Conservation (phyloP, 2,888 invertebrate species). For the Scelioninae gen. 2 region DNA sequence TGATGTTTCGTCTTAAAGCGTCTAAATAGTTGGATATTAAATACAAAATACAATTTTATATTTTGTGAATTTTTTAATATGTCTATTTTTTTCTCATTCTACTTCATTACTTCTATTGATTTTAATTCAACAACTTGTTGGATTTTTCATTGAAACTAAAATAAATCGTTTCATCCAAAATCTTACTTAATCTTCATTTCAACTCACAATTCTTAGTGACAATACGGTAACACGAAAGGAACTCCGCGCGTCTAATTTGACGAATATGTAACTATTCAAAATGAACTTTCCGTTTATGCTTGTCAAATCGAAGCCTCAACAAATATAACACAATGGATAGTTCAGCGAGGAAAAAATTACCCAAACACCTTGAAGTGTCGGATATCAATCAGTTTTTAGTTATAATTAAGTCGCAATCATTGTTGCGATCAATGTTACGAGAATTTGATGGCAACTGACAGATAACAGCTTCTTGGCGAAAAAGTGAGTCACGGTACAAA, state of each 20-base stretch:
- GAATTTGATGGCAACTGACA: constrained; percentile 26
- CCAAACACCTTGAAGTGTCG: constrained; percentile 24
- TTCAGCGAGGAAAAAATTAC: constrained; percentile 6
- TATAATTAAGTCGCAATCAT: constrained; percentile 22
- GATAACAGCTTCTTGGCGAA: constrained; percentile 20
- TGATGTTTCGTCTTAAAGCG: too few relatives aligned
- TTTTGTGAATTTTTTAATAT: too few relatives aligned
- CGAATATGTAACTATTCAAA: constrained; percentile 10
- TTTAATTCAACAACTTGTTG: too few relatives aligned
- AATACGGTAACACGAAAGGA: too few relatives aligned
- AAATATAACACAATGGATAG: not conserved
- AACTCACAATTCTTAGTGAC: too few relatives aligned
- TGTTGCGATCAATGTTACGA: constrained; percentile 1
- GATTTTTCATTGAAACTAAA: too few relatives aligned
- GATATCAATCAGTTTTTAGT: constrained; percentile 28
- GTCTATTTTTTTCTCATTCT: too few relatives aligned
- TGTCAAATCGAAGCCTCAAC: not conserved
- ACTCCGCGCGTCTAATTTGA: not conserved
- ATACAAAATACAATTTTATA: too few relatives aligned
- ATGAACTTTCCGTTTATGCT: constrained; percentile 8
- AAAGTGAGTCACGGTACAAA: constrained; percentile 13
- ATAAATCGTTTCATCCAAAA: too few relatives aligned
- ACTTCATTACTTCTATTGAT: too few relatives aligned
- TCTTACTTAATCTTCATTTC: too few relatives aligned
- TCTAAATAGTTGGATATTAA: too few relatives aligned